Evolutionary conservation across 2,888 invertebrate species (phyloP).

Genomic region (Dendrolimus houi): DNA sequence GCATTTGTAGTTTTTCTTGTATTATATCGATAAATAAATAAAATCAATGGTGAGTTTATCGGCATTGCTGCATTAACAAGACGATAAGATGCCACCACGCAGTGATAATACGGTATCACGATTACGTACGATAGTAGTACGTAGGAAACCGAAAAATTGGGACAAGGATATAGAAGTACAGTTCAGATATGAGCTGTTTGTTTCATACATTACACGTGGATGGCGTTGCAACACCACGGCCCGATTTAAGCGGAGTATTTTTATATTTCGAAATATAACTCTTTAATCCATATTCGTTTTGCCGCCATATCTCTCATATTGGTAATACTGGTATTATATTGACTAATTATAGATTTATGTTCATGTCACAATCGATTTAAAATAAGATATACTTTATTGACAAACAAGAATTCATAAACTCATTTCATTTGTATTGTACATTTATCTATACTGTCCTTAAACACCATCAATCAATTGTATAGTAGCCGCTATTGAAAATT

Average conservation of each 20-base stretch:
- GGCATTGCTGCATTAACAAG: conserved; percentile 50
- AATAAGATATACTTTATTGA: no score
- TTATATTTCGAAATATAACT: not conserved
- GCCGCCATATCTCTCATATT: conserved; percentile 6
- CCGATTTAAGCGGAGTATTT: conserved; percentile 5
- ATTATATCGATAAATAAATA: conserved; percentile 34
- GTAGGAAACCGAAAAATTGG: conserved; percentile 68
- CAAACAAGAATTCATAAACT: no score
- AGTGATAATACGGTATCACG: conserved; percentile 59
- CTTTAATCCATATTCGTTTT: not conserved
- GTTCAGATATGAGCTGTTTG: conserved; percentile 52
- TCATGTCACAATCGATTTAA: not conserved
- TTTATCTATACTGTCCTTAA: no score
- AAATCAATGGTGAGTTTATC: conserved; percentile 40
- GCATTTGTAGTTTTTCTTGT: not conserved
- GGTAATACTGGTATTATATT: conserved; percentile 2
- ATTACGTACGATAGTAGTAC: conserved; percentile 49
- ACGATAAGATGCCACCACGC: conserved; percentile 57
- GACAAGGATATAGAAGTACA: conserved; percentile 57
- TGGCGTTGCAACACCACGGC: conserved; percentile 40
- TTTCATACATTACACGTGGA: conserved; percentile 61
- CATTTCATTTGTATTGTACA: no score
- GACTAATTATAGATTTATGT: not conserved
- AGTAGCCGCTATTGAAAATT: not conserved
- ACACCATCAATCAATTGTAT: not conserved